Evolutionary conservation across 2,797 vertebrate genomes (phyloP).

Genomic region (Botia almorhae): DNA sequence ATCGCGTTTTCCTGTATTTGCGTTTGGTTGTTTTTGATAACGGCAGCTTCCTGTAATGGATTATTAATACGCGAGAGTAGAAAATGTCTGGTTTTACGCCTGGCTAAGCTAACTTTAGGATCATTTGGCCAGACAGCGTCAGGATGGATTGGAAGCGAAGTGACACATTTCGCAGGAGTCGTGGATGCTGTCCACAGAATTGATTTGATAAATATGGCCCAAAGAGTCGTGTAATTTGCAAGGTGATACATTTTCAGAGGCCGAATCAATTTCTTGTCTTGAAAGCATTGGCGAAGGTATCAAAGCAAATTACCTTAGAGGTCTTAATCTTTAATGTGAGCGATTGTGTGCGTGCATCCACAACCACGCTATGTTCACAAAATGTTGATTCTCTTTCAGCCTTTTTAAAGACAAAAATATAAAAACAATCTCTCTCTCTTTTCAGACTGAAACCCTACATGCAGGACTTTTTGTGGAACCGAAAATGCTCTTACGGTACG

Average conservation of each 20-base stretch:
- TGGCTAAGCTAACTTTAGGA: constrained; percentile 50
- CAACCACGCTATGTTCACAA: constrained; percentile 16
- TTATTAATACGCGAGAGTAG: constrained; percentile 55
- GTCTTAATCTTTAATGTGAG: constrained; percentile 45
- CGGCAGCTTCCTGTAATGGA: constrained; percentile 46
- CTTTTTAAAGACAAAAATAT: no score
- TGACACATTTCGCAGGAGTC: constrained; percentile 52
- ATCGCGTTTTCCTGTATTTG: constrained; percentile 49
- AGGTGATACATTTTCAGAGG: constrained; percentile 52
- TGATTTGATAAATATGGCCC: constrained; percentile 65
- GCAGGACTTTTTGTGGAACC: background rate
- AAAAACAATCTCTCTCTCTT: no score
- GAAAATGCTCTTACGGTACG: background rate
- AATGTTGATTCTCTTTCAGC: constrained; percentile 14
- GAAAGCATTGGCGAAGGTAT: constrained; percentile 62
- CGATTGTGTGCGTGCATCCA: constrained; percentile 12
- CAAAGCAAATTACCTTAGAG: constrained; percentile 56
- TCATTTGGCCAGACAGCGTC: constrained; percentile 57
- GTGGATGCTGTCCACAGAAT: constrained; percentile 61
- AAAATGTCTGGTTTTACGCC: constrained; percentile 50
- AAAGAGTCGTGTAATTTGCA: constrained; percentile 54
- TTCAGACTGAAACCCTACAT: background rate
- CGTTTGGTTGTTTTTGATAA: constrained; percentile 52
- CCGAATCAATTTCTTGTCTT: constrained; percentile 56
- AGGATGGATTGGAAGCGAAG: constrained; percentile 55